Evolutionary conservation across 2,113 vertebrate genomes (phyloP).

Genomic region (Cariama cristata): DNA sequence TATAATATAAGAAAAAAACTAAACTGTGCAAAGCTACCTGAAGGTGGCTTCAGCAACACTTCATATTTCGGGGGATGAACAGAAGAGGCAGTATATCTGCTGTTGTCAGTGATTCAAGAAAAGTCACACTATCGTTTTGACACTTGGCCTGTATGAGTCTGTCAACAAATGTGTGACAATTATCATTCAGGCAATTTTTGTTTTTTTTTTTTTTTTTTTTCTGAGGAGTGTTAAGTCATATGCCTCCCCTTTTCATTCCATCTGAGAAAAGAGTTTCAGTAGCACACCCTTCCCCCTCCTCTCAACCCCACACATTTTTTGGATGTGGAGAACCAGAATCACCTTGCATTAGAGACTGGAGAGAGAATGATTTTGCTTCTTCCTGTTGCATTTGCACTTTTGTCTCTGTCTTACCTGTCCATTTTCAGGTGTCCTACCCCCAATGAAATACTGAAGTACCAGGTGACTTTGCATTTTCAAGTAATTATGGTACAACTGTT

Average conservation of each 20-base stretch:
- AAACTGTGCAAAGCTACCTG: background rate
- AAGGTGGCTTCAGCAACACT: background rate
- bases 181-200: background rate
- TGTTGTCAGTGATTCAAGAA: background rate
- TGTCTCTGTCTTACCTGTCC: background rate
- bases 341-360: background rate
- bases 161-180: background rate
- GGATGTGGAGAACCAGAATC: background rate
- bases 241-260: background rate
- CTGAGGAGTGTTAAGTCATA: background rate
- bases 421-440: background rate
- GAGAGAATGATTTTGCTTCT: background rate
- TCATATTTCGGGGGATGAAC: background rate
- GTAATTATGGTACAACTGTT: background rate
- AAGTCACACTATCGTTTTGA: background rate
- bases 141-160: background rate
- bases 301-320: background rate
- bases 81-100: background rate
- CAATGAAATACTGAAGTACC: background rate
- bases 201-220: accelerated
- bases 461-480: background rate
- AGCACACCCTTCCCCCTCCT: background rate
- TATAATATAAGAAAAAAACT: background rate
- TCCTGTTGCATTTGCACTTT: background rate
- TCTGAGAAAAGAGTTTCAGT: background rate